Evolutionary conservation across 2,888 invertebrate species (phyloP).

Genomic region (Anarsia innoxiella): DNA sequence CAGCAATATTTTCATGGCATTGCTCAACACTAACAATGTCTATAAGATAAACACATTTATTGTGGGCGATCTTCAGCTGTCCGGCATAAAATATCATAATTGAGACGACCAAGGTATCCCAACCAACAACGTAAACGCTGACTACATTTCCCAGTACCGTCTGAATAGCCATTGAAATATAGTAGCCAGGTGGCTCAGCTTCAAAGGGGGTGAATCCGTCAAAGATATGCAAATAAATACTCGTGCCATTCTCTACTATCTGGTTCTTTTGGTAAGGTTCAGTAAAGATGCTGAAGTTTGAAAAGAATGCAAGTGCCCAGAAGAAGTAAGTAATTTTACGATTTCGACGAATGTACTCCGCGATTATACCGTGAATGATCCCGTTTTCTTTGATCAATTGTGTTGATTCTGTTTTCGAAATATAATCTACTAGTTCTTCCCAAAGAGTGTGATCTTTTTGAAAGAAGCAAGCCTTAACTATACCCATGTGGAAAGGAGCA

Average conservation of each 20-base stretch:
- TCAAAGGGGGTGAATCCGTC: conserved; percentile 43
- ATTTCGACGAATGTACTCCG: conserved; percentile 32
- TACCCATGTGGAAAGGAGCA: conserved; percentile 49
- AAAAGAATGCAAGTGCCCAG: conserved; percentile 36
- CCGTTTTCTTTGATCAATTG: conserved; percentile 28
- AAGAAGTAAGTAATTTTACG: conserved; percentile 44
- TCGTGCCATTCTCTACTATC: conserved; percentile 34
- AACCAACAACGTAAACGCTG: conserved; percentile 41
- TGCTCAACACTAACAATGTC: conserved; percentile 16
- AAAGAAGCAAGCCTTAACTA: conserved; percentile 40
- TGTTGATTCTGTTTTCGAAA: conserved; percentile 15
- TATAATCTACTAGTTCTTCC: conserved; percentile 36
- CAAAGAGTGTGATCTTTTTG: conserved; percentile 36
- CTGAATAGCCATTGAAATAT: conserved; percentile 40
- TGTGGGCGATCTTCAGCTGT: conserved; percentile 39
- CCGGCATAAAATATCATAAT: conserved; percentile 54
- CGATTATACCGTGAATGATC: conserved; percentile 24
- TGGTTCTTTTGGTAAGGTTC: conserved; percentile 45
- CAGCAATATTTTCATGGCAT: conserved; percentile 36
- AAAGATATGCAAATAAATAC: conserved; percentile 38
- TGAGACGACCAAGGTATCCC: conserved; percentile 45
- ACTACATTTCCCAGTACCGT: conserved; percentile 38
- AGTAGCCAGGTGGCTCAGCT: conserved; percentile 43
- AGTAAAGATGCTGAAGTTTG: conserved; percentile 40
- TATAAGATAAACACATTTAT: conserved; percentile 31